A percentile compares a stretch with the other conserved stretches of the same genome.
Conservation (phyloP, 2,113 vertebrate genomes). For the Greenwoodochromis staneri region DNA sequence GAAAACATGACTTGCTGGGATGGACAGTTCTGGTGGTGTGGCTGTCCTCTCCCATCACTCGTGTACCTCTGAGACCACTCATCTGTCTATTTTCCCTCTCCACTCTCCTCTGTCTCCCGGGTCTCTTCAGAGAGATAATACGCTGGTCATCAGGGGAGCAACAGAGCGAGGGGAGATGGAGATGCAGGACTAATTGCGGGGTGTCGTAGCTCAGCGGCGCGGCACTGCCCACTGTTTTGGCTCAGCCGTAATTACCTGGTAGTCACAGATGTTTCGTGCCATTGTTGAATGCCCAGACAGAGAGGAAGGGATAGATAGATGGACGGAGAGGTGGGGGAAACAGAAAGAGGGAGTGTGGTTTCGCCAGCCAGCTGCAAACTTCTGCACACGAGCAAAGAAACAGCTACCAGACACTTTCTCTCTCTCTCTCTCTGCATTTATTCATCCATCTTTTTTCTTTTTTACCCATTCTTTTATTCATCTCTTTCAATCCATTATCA, state of each 20-base stretch:
- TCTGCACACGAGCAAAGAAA: constrained; percentile 25
- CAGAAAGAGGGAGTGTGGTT: not conserved
- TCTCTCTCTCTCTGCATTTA: not conserved
- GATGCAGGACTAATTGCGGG: constrained; percentile 55
- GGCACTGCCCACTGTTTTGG: constrained; percentile 46
- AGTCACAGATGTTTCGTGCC: constrained; percentile 49
- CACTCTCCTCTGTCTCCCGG: not conserved
- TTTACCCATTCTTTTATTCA: constrained; percentile 35
- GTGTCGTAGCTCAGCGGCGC: constrained; percentile 9
- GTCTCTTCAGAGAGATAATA: constrained; percentile 35
- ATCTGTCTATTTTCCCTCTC: not conserved
- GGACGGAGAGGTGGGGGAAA: constrained; percentile 2
- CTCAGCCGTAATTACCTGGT: constrained; percentile 54
- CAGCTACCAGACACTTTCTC: not conserved
- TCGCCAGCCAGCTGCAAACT: constrained; percentile 36
- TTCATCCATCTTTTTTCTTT: constrained; percentile 2
- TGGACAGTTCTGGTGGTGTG: not conserved
- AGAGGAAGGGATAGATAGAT: constrained; percentile 3
- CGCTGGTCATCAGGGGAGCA: constrained; percentile 15
- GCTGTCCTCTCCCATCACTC: not conserved
- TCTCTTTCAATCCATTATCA: constrained; percentile 59
- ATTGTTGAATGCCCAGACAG: constrained; percentile 39
- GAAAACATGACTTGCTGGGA: not conserved
- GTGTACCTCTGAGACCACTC: not conserved
- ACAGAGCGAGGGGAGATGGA: constrained; percentile 11